phyloP scores from a whole-genome alignment of 2,797 vertebrate genomes.

The Cottoperca gobio region DNA sequence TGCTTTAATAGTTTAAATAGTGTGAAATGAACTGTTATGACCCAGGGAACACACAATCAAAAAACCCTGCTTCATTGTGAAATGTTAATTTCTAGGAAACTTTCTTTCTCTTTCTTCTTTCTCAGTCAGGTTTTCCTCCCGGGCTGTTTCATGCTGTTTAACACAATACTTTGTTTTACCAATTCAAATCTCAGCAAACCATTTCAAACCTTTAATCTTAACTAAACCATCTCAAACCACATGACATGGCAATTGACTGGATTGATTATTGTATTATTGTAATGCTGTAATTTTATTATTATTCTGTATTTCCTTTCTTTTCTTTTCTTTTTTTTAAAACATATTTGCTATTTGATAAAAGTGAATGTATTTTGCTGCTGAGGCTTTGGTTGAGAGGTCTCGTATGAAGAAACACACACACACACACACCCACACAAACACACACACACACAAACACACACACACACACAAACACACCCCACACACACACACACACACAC shows the following conservation, averaged over 20 bases:
- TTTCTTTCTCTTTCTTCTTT: too few species aligned
- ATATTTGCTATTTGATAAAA: conserved; percentile 4
- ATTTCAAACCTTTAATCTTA: not conserved
- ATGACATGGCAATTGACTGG: not conserved
- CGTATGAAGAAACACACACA: conserved; percentile 31
- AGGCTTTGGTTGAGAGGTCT: conserved; percentile 43
- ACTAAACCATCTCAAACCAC: not conserved
- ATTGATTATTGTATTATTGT: not conserved
- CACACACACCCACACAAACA: not conserved
- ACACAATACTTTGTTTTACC: too few species aligned
- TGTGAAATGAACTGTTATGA: not conserved
- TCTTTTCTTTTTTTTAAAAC: too few species aligned
- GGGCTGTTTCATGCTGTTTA: too few species aligned
- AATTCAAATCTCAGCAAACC: not conserved
- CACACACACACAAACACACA: not conserved
- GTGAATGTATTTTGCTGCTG: conserved; percentile 24
- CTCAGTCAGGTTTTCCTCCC: too few species aligned
- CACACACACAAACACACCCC: not conserved
- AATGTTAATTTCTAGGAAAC: not conserved
- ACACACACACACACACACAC: conserved; percentile 1
- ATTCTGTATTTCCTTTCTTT: too few species aligned
- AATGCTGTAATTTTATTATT: too few species aligned
- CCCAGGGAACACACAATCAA: not conserved
- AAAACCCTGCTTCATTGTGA: not conserved
- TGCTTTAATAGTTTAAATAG: not conserved